Evolutionary conservation across 37 sponge, comb jelly and placozoan genomes (phyloP).

Genomic region (Agelas oroides): DNA sequence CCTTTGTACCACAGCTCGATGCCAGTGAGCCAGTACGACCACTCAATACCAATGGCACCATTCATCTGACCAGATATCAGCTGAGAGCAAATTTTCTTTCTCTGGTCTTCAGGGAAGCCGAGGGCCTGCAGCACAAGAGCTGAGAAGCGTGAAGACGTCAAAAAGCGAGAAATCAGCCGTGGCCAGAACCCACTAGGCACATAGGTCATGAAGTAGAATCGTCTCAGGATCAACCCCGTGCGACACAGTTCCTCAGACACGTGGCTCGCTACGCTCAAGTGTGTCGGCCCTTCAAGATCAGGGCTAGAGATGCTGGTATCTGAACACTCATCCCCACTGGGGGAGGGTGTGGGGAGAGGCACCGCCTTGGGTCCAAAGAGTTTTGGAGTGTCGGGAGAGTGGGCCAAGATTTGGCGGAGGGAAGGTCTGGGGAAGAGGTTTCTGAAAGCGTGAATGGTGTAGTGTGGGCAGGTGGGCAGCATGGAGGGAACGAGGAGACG

Average conservation of each 20-base stretch:
- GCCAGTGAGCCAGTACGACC: slow-evolving; percentile 95
- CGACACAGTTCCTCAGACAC: slow-evolving; percentile 35
- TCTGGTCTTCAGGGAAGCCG: slow-evolving; percentile 40
- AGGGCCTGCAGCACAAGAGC: slow-evolving; percentile 50
- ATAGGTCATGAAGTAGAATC: slow-evolving; percentile 93
- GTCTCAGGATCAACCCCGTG: slow-evolving; percentile 75
- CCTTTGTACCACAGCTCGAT: slow-evolving; percentile 90
- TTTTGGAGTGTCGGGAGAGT: slow-evolving; percentile 8
- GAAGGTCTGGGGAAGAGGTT: slow-evolving; percentile 83
- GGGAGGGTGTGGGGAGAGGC: not conserved
- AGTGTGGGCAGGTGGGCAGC: slow-evolving; percentile 69
- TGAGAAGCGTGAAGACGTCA: slow-evolving; percentile 53
- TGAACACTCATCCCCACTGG: not conserved
- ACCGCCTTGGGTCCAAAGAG: slow-evolving; percentile 1
- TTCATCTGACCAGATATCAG: slow-evolving; percentile 19
- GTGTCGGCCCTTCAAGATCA: slow-evolving; percentile 2
- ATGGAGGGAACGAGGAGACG: slow-evolving; percentile 87
- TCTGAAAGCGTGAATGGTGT: slow-evolving; percentile 67
- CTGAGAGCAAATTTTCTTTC: slow-evolving; percentile 34
- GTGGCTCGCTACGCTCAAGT: slow-evolving; percentile 24
- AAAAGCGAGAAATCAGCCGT: slow-evolving; percentile 82
- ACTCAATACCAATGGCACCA: slow-evolving; percentile 49
- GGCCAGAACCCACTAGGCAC: slow-evolving; percentile 97
- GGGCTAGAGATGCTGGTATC: not conserved
- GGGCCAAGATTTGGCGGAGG: slow-evolving; percentile 6